A percentile compares a stretch with the other conserved stretches of the same genome.
These are phyloP conservation scores for Notospermus geniculatus DNA, from an alignment of 1,140 invertebrate species.

Conservation along the genomic window DNA sequence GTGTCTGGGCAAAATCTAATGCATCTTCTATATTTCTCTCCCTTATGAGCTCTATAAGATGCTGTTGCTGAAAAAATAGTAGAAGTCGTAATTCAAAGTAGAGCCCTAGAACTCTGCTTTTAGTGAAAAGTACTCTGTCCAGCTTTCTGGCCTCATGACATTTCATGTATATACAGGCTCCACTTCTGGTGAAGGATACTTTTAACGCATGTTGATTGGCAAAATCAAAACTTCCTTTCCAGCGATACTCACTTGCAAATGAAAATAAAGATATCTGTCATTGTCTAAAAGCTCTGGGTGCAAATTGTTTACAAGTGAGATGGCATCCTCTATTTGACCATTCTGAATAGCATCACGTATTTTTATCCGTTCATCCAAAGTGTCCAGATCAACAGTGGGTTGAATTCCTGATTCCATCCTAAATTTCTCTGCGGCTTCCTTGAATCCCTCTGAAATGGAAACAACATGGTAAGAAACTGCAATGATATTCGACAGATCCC, in stretches of 20 bases:
- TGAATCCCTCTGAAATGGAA: slow-evolving; percentile 82
- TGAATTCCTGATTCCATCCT: slow-evolving; percentile 88
- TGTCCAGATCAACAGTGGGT: slow-evolving; percentile 81
- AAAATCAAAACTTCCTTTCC: no score
- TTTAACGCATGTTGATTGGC: no score
- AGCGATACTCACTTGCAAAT: slow-evolving; percentile 71
- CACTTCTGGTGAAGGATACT: no score
- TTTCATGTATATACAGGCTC: no score
- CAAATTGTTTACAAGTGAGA: slow-evolving; percentile 86
- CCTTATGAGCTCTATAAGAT: slow-evolving; percentile 90
- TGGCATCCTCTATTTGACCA: slow-evolving; percentile 90
- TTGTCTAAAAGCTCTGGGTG: slow-evolving; percentile 94
- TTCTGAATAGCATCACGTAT: slow-evolving; percentile 93
- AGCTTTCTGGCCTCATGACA: no score
- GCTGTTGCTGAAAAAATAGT: slow-evolving; percentile 73
- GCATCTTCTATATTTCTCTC: slow-evolving; percentile 90
- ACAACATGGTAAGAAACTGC: not conserved
- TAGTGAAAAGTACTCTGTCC: no score
- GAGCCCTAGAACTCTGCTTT: slow-evolving; percentile 28
- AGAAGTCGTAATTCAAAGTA: no score
- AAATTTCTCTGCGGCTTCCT: slow-evolving; percentile 97
- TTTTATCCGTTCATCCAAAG: slow-evolving; percentile 87
- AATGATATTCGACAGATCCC: no score
- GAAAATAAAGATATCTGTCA: slow-evolving; percentile 93
- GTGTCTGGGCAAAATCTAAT: slow-evolving; percentile 90